Conservation (phyloP, 2,113 vertebrate genomes). For the Scomber scombrus region DNA sequence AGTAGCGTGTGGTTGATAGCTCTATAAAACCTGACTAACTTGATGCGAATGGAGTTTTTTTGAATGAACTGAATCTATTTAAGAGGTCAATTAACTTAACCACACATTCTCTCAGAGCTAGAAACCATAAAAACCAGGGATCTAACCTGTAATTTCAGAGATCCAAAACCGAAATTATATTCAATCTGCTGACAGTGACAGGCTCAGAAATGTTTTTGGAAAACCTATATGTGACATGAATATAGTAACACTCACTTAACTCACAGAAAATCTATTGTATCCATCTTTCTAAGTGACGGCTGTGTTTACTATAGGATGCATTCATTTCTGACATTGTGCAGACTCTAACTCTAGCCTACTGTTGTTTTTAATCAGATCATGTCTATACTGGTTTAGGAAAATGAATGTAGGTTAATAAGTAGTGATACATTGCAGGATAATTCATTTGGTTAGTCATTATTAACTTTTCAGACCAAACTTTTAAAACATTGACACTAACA, state of each 20-base stretch:
- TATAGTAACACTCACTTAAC: neutral
- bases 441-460: neutral
- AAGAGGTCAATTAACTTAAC: no score
- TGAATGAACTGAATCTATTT: no score
- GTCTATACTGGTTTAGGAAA: neutral
- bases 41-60: no score
- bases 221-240: neutral
- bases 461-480: neutral
- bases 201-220: neutral
- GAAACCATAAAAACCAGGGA: no score
- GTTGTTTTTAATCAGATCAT: constrained; percentile 12
- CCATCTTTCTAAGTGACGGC: neutral
- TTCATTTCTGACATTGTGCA: constrained; percentile 10
- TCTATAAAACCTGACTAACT: no score
- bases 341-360: constrained; percentile 6
- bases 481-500: no score
- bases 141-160: no score
- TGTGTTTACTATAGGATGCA: neutral
- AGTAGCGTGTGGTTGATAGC: no score
- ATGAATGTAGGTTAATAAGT: neutral
- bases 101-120: no score
- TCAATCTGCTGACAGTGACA: no score
- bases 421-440: neutral
- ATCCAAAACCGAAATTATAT: no score
- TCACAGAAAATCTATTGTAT: neutral